These are phyloP conservation scores for Misgurnus anguillicaudatus DNA, from an alignment of 2,113 vertebrate species.

Conservation along the genomic window DNA sequence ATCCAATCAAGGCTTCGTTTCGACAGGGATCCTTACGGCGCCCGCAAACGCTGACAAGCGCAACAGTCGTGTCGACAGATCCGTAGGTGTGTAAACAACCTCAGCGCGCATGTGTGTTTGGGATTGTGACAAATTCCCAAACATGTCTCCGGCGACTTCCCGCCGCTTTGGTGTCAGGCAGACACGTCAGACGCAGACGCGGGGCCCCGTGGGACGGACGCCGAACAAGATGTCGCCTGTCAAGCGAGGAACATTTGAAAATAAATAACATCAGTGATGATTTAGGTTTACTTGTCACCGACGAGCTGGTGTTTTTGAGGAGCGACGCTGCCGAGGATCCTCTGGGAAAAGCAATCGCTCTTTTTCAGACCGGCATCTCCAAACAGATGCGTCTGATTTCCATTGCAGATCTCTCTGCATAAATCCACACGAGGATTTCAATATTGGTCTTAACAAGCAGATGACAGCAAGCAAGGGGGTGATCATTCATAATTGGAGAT, in stretches of 20 bases:
- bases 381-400: slow-evolving; percentile 66
- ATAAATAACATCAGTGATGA: slow-evolving; percentile 83
- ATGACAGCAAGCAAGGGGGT: slow-evolving; percentile 52
- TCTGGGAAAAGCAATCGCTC: slow-evolving; percentile 68
- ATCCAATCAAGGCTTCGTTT: slow-evolving; percentile 46
- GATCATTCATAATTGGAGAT: slow-evolving; percentile 59
- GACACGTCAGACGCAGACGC: slow-evolving; percentile 63
- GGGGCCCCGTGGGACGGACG: slow-evolving; percentile 70
- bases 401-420: slow-evolving; percentile 65
- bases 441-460: slow-evolving; percentile 63
- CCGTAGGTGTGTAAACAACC: slow-evolving; percentile 76
- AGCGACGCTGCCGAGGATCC: slow-evolving; percentile 67
- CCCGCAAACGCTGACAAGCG: slow-evolving; percentile 65
- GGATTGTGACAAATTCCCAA: slow-evolving; percentile 79
- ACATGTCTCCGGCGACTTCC: slow-evolving; percentile 57
- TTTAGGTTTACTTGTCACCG: slow-evolving; percentile 80
- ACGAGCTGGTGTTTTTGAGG: slow-evolving; percentile 68
- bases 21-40: slow-evolving; percentile 16
- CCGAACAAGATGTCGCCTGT: slow-evolving; percentile 82
- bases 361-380: slow-evolving; percentile 41
- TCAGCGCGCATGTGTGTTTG: slow-evolving; percentile 55
- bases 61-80: slow-evolving; percentile 72
- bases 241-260: slow-evolving; percentile 77
- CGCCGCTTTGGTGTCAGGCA: slow-evolving; percentile 76
- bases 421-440: slow-evolving; percentile 64